Evolutionary conservation across 2,888 invertebrate genomes (phyloP), one percentile per base, ranked within the genome.

Genomic region (Xestobium rufovillosum): DNA sequence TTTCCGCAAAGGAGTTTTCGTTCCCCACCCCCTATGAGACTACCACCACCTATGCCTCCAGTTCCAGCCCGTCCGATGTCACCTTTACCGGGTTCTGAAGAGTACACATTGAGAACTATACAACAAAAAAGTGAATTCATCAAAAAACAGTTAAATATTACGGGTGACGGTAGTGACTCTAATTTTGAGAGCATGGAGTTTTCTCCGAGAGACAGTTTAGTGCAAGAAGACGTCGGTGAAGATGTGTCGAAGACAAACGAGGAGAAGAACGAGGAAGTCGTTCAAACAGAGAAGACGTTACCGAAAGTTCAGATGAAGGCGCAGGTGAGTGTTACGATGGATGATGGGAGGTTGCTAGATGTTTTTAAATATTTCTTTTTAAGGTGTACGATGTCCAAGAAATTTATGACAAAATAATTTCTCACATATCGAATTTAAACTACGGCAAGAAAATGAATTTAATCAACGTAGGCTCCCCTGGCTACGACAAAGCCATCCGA

Each of bases 371-470:
- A n/a, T n/a, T n/a, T n/a, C n/a, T n/a, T n/a, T n/a, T n/a, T n/a
- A n/a, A n/a, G n/a, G n/a, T n/a, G 14, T 50, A 48, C 29, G 47
- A 53, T 43, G 51, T 57, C 6, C 44, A 55, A 36, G 58, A 61
- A 46, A 60, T 63, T 33, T 54, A 60, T 28, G 44, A 56, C 15
- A 59, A 60, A 55, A 61, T 65, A 37, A 55, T 64, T 29, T 52
- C 51, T 28, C 60, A 61, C 38, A 57, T 64, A 36, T 54, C 55
- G 2, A 61, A 59, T 31, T 50, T 65, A 34, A 62, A 57, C 43
- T 47, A 56, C 34, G 55, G 53, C 4, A 60, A 53, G 38, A 63
- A 59, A 37, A 52, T 55, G 33, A 62, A 60, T 52, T 48, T 65
- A n/a, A 59, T 65, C 3, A 56, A 58, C 48, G 47, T 54, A 14